These are phyloP conservation scores for Hirtodrosophila alboralis DNA, from an alignment of 2,888 invertebrate species.

Conservation along the genomic window DNA sequence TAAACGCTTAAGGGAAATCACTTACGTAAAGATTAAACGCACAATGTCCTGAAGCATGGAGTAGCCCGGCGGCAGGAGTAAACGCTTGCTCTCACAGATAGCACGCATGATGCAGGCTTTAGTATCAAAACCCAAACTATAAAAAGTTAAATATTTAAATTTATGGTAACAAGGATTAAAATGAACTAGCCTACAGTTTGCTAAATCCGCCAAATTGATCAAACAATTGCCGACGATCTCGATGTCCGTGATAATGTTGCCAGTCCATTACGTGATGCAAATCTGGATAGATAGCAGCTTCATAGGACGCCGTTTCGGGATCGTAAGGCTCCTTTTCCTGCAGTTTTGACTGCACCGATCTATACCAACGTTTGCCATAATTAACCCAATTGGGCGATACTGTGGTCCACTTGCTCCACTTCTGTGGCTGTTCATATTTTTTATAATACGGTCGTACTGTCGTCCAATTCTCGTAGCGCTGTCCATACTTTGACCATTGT, in stretches of 20 bases:
- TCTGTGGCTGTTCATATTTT: constrained; percentile 30
- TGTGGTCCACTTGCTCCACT: constrained; percentile 75
- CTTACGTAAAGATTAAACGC: constrained; percentile 87
- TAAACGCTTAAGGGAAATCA: neutral
- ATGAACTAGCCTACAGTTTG: constrained; percentile 63
- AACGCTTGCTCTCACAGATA: constrained; percentile 88
- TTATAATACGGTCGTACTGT: constrained; percentile 33
- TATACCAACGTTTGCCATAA: constrained; percentile 56
- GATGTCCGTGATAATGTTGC: constrained; percentile 74
- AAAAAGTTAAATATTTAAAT: constrained; percentile 2
- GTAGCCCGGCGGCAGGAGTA: constrained; percentile 86
- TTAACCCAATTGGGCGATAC: constrained; percentile 58
- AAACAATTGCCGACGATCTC: constrained; percentile 81
- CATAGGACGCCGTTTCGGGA: constrained; percentile 50
- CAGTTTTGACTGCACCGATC: constrained; percentile 21
- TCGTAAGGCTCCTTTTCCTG: constrained; percentile 41
- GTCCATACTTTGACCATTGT: constrained; percentile 67
- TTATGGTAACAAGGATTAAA: accelerated
- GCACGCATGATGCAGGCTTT: constrained; percentile 87
- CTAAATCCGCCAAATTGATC: constrained; percentile 74
- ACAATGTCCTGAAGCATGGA: constrained; percentile 89
- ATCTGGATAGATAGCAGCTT: constrained; percentile 58
- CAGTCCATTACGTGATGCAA: constrained; percentile 60
- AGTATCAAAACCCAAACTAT: constrained; percentile 76
- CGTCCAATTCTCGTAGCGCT: constrained; percentile 67